Evolutionary conservation across 2,888 invertebrate species (phyloP).

Genomic region (Apamea monoglypha): DNA sequence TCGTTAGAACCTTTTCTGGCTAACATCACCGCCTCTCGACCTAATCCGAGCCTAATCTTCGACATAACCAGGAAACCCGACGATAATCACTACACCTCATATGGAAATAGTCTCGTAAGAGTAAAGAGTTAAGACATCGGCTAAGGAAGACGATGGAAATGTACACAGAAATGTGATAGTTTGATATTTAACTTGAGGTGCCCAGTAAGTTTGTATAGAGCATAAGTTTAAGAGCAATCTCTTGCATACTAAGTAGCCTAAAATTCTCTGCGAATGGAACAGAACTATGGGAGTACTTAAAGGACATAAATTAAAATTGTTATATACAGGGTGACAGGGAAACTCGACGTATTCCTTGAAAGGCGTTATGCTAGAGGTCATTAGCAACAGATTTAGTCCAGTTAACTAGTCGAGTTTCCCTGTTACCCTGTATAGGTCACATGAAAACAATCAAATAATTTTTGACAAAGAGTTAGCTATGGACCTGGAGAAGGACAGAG

Average conservation of each 20-base stretch:
- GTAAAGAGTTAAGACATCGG: not conserved
- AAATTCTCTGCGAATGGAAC: constrained; percentile 32
- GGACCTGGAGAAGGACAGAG: not conserved
- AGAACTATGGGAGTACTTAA: constrained; percentile 22
- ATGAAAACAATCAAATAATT: not conserved
- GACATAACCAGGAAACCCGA: constrained; percentile 27
- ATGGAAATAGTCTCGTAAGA: constrained; percentile 8
- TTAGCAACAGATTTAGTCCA: no score
- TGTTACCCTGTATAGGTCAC: not conserved
- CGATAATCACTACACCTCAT: constrained; percentile 24
- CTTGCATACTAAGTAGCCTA: constrained; percentile 56
- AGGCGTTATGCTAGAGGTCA: no score
- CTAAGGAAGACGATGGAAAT: constrained; percentile 4
- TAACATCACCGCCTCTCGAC: constrained; percentile 20
- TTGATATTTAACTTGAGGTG: constrained; percentile 38
- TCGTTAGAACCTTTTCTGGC: constrained; percentile 54
- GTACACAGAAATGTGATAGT: constrained; percentile 23
- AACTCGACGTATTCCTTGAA: no score
- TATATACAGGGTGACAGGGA: not conserved
- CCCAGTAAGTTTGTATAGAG: constrained; percentile 43
- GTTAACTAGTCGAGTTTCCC: no score
- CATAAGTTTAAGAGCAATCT: constrained; percentile 37
- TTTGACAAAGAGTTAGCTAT: not conserved
- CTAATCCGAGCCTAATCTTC: constrained; percentile 29
- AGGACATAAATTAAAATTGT: constrained; percentile 4